phyloP scores from a whole-genome alignment of 2,797 vertebrate genomes.

The Selene dorsalis region DNA sequence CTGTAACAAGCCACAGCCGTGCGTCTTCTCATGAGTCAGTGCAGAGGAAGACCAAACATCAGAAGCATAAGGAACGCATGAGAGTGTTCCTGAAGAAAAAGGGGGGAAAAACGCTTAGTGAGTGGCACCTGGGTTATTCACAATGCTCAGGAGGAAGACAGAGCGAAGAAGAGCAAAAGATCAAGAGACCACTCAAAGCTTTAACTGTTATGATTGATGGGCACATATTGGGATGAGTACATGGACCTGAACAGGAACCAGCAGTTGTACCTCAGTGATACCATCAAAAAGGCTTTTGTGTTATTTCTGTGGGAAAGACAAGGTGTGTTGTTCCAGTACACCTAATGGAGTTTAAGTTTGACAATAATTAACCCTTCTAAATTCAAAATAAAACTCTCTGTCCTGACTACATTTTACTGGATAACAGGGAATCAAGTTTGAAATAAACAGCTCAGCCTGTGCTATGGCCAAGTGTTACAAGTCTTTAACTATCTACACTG shows the following conservation, averaged over 20 bases:
- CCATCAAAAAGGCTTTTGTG: conserved; percentile 39
- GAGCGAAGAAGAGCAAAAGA: conserved; percentile 41
- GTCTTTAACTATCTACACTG: neutral
- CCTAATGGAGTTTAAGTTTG: no score
- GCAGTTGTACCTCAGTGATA: conserved; percentile 41
- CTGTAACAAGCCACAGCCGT: conserved; percentile 50
- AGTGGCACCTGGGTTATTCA: conserved; percentile 69
- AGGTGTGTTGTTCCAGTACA: conserved; percentile 29
- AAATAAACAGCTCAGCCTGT: neutral
- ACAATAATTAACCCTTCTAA: neutral
- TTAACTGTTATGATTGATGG: conserved; percentile 62
- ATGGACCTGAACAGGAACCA: conserved; percentile 67
- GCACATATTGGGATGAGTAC: conserved; percentile 45
- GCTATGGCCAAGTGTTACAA: neutral
- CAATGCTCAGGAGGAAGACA: conserved; percentile 43
- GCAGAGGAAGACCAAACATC: conserved; percentile 60
- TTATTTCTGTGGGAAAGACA: conserved; percentile 40
- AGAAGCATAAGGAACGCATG: conserved; percentile 69
- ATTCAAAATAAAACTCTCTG: neutral
- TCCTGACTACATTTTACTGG: neutral
- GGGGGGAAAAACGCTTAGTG: conserved; percentile 1
- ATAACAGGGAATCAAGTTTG: conserved; percentile 3
- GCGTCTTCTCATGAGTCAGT: conserved; percentile 60
- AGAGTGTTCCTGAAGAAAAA: conserved; percentile 30
- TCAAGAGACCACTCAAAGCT: conserved; percentile 59